Base-by-base conservation (phyloP, 2,888 invertebrate genomes). In the Aelia acuminata region DNA sequence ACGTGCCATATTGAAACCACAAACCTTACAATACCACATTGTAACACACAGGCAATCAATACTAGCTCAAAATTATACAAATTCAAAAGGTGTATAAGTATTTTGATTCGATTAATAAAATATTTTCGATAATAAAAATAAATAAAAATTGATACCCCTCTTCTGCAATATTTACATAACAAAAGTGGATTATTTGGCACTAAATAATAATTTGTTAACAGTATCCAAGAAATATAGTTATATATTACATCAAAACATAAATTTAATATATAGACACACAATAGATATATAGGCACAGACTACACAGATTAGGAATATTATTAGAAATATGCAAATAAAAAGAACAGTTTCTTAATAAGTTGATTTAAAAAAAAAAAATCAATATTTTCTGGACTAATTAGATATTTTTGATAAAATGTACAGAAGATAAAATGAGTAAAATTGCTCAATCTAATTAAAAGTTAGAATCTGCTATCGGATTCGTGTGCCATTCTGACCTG, bases 401-500 rank as follows among this genome's bases (percentile, higher is more conserved):
- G 43, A n/a, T 39, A n/a, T 13, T 20, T 22, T 80, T 80, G 80
- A 43, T 70, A 35, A 70, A 57, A 31, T 31, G 26, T 2, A 57
- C 26, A 57, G n/a, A 80, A 18, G 43, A 80, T 80, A n/a, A 80
- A 43, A 80, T n/a, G 80, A 80, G 22, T 47, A 80, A 80, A 80
- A 80, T 43, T 80, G 43, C n/a, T n/a, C 80, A 80, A 39, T 43
- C 50, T 49, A 31, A 84, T 84, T 84, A 84, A 84, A 31, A 84
- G 31, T 43, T 80, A n/a, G 43, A 2, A 80, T 80, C 35, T 84
- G 18, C 31, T 49, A 85, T 85, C 85, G n/a, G 57, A 31, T 70
- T 47, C 70, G 26, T n/a, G n/a, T n/a, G 87, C 87, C 48, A 43
- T 70, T 87, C 47, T 43, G 63, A 87, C 87, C 63, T 87, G 26